A percentile compares a stretch with the other conserved stretches of the same genome.
phyloP scores from a whole-genome alignment of 2,113 vertebrate genomes.

The Lepus europaeus region DNA sequence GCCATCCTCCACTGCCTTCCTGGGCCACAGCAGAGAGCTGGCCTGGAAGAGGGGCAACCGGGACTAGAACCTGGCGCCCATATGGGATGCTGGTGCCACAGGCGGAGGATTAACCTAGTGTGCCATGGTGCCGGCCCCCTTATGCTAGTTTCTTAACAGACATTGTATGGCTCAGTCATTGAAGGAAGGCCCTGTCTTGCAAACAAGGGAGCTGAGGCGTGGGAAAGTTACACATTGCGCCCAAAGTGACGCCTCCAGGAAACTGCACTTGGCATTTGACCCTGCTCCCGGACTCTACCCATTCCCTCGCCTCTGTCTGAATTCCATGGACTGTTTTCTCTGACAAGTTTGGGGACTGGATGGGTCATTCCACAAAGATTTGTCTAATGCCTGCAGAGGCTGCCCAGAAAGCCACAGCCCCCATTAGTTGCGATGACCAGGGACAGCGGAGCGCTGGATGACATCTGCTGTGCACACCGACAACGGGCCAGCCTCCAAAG shows the following conservation, averaged over 20 bases:
- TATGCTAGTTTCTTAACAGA: not conserved
- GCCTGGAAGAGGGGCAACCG: no score
- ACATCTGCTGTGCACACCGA: not conserved
- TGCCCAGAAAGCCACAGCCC: not conserved
- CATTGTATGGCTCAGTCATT: not conserved
- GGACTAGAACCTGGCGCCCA: no score
- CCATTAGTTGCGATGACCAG: not conserved
- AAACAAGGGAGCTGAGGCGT: not conserved
- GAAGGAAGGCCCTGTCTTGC: slow-evolving; percentile 5
- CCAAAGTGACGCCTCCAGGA: not conserved
- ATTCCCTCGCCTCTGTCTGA: not conserved
- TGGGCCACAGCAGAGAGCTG: no score
- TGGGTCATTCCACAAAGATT: not conserved
- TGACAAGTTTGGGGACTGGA: slow-evolving; percentile 17
- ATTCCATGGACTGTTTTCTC: slow-evolving; percentile 1
- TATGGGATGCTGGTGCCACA: no score
- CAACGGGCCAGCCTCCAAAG: not conserved
- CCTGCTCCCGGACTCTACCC: not conserved
- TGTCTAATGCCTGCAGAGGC: not conserved
- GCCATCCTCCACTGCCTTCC: no score
- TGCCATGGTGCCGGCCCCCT: not conserved
- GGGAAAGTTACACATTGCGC: not conserved
- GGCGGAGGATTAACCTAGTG: no score
- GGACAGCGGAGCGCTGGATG: not conserved
- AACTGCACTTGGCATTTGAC: not conserved